These are phyloP conservation scores for Tachina fera DNA, from an alignment of 2,888 invertebrate genomes.

Conservation along the genomic window DNA sequence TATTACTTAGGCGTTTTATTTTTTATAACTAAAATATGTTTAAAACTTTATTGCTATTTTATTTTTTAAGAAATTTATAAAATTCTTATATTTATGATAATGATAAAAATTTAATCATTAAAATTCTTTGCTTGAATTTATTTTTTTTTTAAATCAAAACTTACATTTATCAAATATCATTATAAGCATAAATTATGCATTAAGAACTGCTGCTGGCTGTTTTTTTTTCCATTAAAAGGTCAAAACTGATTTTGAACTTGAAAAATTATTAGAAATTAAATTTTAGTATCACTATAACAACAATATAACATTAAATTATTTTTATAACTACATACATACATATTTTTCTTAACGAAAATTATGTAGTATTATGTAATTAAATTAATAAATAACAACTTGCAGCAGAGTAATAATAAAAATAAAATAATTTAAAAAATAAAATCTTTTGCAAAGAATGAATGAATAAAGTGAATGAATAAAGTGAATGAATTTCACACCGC, in stretches of 20 bases:
- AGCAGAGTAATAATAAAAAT: too few species aligned
- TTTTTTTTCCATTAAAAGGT: conserved; percentile 25
- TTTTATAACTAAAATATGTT: background rate
- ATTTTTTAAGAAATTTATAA: background rate
- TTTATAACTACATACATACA: too few species aligned
- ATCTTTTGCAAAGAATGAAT: conserved; percentile 1
- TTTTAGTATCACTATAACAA: background rate
- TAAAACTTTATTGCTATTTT: background rate
- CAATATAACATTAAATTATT: too few species aligned
- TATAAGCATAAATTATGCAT: too few species aligned
- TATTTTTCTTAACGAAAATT: too few species aligned
- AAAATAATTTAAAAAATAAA: background rate
- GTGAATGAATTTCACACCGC: conserved; percentile 21
- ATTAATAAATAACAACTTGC: too few species aligned
- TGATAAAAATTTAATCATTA: background rate
- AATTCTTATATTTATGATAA: conserved; percentile 21
- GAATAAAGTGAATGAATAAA: too few species aligned
- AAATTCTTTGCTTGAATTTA: too few species aligned
- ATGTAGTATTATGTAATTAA: too few species aligned
- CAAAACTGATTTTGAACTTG: conserved; percentile 19
- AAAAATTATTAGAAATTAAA: conserved; percentile 4
- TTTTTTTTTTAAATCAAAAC: too few species aligned
- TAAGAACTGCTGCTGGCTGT: background rate
- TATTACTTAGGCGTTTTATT: background rate
- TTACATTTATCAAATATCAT: too few species aligned